Base-by-base conservation (phyloP, 1,140 invertebrate species). In the Cydia pomonella region DNA sequence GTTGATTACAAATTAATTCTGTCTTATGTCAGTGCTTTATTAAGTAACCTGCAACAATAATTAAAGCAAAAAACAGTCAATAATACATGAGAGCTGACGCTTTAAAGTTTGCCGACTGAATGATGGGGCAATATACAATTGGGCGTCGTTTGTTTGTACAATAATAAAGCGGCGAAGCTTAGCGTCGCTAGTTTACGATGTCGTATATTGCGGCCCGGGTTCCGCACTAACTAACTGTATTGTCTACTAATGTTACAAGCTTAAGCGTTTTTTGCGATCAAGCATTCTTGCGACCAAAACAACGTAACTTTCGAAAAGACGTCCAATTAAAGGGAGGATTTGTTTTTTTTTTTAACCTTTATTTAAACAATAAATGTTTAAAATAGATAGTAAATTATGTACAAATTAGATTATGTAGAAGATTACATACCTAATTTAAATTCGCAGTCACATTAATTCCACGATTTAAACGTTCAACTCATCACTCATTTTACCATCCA, bases 121-220 rank as follows among this genome's bases (percentile, higher is more conserved):
- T 53, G 29, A 73, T 73, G 41, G 44, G 38, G 18, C 44, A 72
- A 21, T 59, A 76, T 18, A 50, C 23, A n/a, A 18, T 63, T 69
- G 53, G 23, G 27, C 5, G 63, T 44, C 74, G 75, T 79, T 83
- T 81, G 77, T 80, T 82, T 80, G 79, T 75, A 76, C 80, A 80
- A 80, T 79, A 79, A 81, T 78, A 79, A 53, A 75, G 79, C 75
- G 78, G 80, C 83, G 80, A 83, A 79, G 82, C 79, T 79, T 80
- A 79, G 77, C 76, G 76, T 73, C 72, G 77, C 75, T 82, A 80
- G 80, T 85, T 85, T 85, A 85, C 79, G 82, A 80, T 77, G 76
- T 76, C 82, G 81, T 85, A 85, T 82, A 82, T 85, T 72, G 62
- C 77, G 72, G 76, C 74, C 64, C 80, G 80, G 80, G 80, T 77